These are phyloP conservation scores for Spisula solida DNA, from an alignment of 2,888 invertebrate species.

Conservation along the genomic window DNA sequence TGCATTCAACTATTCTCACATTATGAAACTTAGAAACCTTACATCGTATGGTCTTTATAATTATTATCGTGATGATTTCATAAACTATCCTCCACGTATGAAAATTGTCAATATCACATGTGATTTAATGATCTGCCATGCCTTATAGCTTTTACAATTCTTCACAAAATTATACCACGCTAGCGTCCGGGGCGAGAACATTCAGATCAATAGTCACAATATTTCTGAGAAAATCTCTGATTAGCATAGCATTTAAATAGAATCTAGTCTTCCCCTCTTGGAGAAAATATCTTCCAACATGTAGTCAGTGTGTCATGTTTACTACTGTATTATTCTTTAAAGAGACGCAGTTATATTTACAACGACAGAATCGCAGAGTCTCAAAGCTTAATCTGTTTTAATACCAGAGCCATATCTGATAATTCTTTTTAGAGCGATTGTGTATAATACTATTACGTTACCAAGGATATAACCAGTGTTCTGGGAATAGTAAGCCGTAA, in stretches of 20 bases:
- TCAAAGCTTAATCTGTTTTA: conserved; percentile 6
- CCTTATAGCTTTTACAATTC: not conserved
- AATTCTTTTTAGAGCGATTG: not conserved
- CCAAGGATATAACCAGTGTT: conserved; percentile 1
- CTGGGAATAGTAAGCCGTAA: not conserved
- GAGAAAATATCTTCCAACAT: not conserved
- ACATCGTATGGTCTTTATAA: not conserved
- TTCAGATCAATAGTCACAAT: conserved; percentile 30
- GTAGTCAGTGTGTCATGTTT: not conserved
- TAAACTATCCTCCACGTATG: not conserved
- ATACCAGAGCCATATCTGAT: not conserved
- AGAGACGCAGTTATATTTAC: not conserved
- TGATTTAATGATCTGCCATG: conserved; percentile 10
- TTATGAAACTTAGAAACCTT: not conserved
- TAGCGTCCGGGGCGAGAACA: conserved; percentile 29
- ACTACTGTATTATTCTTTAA: not conserved
- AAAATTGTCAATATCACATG: conserved; percentile 10
- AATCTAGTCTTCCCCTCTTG: not conserved
- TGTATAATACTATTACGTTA: not conserved
- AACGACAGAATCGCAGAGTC: not conserved
- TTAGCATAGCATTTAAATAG: conserved; percentile 22
- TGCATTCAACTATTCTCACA: not conserved
- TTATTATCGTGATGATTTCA: not conserved
- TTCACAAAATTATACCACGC: conserved; percentile 25
- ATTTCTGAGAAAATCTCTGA: conserved; percentile 26